Evolutionary conservation across 1,140 invertebrate species (phyloP), one percentile per base, ranked within the genome.

Genomic region (Musca domestica): DNA sequence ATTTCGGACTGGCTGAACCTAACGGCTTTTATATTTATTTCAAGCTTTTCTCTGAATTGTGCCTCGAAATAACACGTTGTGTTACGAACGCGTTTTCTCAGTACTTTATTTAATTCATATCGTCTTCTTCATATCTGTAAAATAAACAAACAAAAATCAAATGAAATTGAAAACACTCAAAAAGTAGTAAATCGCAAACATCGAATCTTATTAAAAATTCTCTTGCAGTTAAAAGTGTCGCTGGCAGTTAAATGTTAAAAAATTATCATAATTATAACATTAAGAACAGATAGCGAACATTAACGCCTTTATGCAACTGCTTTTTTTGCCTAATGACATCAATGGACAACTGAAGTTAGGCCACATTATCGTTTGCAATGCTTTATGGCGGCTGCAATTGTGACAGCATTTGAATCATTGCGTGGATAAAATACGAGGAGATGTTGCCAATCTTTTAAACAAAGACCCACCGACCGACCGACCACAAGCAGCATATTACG

Each of bases 241-340:
- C 34, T 41, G 34, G 10, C 5, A 41, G 6, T 61, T 61, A 41
- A 61, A 34, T 61, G 56, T 19, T 17, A 27, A 61, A 61, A 61
- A 61, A 61, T 61, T 61, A 61, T 61, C 56, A 61, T 61, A 61
- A 61, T 41, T 61, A 41, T 41, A 34, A 61, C 56, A 61, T 61
- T 61, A 61, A 61, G 27, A 34, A 61, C 56, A 61, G 56, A 61
- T 41, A 61, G n/a, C 30, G 27, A 27, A 41, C 56, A 30, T 41
- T 41, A 41, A 41, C 34, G 34, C 34, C 4, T 41, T 41, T 12
- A 12, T 7, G 34, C 34, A 9, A 10, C 34, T 41, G 34, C 34
- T 41, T 41, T 41, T n/a, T n/a, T n/a, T n/a, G n/a, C n/a, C 34
- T 5, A 61, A 19, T 19, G 19, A 1, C 27, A 56, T 56, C 27